Evolutionary conservation across 2,113 vertebrate genomes (phyloP).

Genomic region (Syngnathus floridae): DNA sequence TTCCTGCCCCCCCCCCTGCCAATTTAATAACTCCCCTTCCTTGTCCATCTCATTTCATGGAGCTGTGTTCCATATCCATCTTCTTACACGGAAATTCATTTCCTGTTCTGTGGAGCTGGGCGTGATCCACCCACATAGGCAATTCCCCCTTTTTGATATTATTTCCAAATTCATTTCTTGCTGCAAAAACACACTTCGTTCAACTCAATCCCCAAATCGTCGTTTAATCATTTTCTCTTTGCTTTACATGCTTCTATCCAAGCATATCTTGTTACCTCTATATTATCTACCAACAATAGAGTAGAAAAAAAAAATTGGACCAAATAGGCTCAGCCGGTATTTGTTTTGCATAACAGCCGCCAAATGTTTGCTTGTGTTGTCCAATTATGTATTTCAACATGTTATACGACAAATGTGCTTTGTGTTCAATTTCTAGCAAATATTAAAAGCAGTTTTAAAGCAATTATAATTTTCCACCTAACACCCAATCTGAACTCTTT

Average conservation of each 20-base stretch:
- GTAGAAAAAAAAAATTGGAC: background rate
- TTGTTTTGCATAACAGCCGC: slow-evolving; percentile 8
- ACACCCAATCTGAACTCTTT: too few relatives aligned
- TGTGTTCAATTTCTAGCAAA: background rate
- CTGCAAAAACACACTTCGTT: background rate
- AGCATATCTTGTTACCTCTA: background rate
- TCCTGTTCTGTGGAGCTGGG: slow-evolving; percentile 19
- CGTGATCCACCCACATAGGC: background rate
- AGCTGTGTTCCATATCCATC: slow-evolving; percentile 4
- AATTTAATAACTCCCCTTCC: slow-evolving; percentile 15
- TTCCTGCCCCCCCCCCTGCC: background rate
- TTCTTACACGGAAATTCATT: slow-evolving; percentile 24
- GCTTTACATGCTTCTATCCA: slow-evolving; percentile 17
- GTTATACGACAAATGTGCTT: background rate
- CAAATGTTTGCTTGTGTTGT: background rate
- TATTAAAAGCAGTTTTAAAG: slow-evolving; percentile 22
- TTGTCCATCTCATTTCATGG: background rate
- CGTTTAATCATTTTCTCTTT: background rate
- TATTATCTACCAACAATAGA: slow-evolving; percentile 4
- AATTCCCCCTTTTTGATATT: background rate
- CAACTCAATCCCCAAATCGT: slow-evolving; percentile 24
- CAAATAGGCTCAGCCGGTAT: slow-evolving; percentile 19
- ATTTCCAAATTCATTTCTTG: background rate
- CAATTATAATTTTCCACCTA: slow-evolving; percentile 12
- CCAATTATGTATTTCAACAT: background rate